phyloP scores from a whole-genome alignment of 2,113 vertebrate genomes.

The Cyprinodon variegatus region DNA sequence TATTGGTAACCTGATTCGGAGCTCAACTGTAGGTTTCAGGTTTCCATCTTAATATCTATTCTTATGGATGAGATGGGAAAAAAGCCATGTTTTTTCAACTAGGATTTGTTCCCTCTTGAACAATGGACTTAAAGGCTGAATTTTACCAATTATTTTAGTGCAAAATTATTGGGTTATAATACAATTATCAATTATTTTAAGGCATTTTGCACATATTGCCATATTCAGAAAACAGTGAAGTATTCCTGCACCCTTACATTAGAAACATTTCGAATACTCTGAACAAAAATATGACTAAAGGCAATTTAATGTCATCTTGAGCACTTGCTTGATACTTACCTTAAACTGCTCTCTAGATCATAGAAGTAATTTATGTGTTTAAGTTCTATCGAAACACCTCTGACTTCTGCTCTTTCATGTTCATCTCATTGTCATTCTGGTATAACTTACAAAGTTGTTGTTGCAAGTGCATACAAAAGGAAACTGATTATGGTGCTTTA shows the following conservation, averaged over 20 bases:
- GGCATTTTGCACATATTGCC: too few relatives aligned
- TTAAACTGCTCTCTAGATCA: not conserved
- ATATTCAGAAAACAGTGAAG: not conserved
- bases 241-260: not conserved
- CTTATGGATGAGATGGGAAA: too few relatives aligned
- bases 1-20: too few relatives aligned
- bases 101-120: too few relatives aligned
- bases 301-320: not conserved
- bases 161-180: too few relatives aligned
- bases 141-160: too few relatives aligned
- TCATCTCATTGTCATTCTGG: constrained; percentile 21
- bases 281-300: not conserved
- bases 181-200: too few relatives aligned
- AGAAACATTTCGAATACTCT: not conserved
- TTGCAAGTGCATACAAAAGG: constrained; percentile 24
- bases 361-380: not conserved
- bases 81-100: too few relatives aligned
- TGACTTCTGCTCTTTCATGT: not conserved
- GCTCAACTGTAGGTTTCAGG: too few relatives aligned
- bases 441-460: constrained; percentile 9
- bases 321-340: not conserved
- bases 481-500: constrained; percentile 36
- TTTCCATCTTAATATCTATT: too few relatives aligned
- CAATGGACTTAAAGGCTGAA: too few relatives aligned
- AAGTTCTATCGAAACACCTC: not conserved